phyloP scores from a whole-genome alignment of 2,888 invertebrate genomes.

The Pogonocherus hispidulus region DNA sequence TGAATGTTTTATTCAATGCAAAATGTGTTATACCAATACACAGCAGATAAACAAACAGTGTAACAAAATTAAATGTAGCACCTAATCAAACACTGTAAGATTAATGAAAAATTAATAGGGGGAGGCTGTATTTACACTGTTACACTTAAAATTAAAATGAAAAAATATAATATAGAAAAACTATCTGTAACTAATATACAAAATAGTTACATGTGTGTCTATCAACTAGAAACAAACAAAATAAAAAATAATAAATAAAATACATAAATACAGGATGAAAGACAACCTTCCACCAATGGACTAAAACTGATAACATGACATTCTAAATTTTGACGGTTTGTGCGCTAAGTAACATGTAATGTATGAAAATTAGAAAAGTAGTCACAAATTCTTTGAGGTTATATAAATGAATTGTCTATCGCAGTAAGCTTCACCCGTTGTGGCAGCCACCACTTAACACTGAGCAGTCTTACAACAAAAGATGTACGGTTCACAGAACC shows the following conservation, averaged over 20 bases:
- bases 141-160: conserved; percentile 52
- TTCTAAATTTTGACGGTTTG: conserved; percentile 52
- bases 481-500: conserved; percentile 67
- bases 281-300: conserved; percentile 17
- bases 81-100: conserved; percentile 58
- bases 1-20: conserved; percentile 62
- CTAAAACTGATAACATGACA: conserved; percentile 21
- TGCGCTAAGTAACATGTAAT: conserved; percentile 62
- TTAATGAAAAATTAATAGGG: conserved; percentile 49
- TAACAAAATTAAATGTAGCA: conserved; percentile 62
- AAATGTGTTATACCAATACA: conserved; percentile 64
- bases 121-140: conserved; percentile 58
- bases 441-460: conserved; percentile 56
- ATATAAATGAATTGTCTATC: conserved; percentile 51
- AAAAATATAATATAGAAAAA: conserved; percentile 46
- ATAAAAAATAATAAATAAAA: conserved; percentile 59
- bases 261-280: conserved; percentile 55
- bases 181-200: conserved; percentile 56
- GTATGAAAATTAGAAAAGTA: conserved; percentile 67
- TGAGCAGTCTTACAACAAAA: conserved; percentile 59
- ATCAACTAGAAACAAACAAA: conserved; percentile 53
- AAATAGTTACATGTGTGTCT: conserved; percentile 47
- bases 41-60: conserved; percentile 59
- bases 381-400: conserved; percentile 58
- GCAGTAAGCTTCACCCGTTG: conserved; percentile 56